These are phyloP conservation scores for Podarcis lilfordi DNA, from an alignment of 2,797 vertebrate genomes.

Conservation along the genomic window DNA sequence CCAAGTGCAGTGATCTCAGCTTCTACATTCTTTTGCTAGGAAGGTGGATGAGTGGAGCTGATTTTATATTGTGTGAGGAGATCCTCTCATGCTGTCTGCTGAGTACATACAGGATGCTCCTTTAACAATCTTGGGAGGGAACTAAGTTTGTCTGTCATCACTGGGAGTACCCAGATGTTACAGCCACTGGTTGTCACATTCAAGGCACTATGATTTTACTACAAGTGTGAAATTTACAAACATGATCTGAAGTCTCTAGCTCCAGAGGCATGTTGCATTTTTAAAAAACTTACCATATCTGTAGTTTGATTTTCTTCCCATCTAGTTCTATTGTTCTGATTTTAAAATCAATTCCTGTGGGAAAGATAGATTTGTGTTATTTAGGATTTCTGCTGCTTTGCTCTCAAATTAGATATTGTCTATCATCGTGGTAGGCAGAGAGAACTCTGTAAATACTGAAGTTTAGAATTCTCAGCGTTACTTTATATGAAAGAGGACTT, in stretches of 20 bases:
- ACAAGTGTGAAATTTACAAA: background rate
- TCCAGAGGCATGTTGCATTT: too few relatives aligned
- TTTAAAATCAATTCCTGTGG: slow-evolving; percentile 98
- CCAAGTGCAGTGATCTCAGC: background rate
- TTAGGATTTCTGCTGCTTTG: background rate
- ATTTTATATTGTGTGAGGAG: background rate
- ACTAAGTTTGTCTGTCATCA: background rate
- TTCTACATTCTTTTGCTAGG: background rate
- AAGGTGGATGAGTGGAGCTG: background rate
- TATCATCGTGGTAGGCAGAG: background rate
- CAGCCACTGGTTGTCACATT: too few relatives aligned
- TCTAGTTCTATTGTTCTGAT: slow-evolving; percentile 98
- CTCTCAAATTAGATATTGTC: background rate
- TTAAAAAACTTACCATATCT: slow-evolving; percentile 91
- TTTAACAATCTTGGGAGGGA: background rate
- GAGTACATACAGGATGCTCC: background rate
- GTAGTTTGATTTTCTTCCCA: slow-evolving; percentile 98
- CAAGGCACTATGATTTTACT: background rate
- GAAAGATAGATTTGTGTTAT: slow-evolving; percentile 64
- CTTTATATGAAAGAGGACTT: too few relatives aligned
- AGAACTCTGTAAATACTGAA: background rate
- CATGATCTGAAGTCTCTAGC: too few relatives aligned
- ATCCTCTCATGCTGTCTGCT: background rate
- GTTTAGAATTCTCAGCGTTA: too few relatives aligned
- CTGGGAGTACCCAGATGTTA: too few relatives aligned